Conservation (phyloP, 2,888 invertebrate genomes). For the Aethes cnicana region DNA sequence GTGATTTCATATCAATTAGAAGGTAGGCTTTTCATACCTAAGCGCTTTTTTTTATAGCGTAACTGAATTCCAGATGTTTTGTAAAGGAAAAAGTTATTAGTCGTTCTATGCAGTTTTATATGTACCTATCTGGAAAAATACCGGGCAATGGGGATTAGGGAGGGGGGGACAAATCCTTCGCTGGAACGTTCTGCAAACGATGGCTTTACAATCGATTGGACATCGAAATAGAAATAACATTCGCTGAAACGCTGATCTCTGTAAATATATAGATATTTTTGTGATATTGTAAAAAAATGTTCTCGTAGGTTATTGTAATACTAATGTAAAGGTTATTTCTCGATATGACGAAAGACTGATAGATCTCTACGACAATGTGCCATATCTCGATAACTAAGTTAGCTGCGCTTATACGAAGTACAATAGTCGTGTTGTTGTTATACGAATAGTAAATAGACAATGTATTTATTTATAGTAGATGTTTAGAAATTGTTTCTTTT, state of each 20-base stretch:
- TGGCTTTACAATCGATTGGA: slow-evolving; percentile 4
- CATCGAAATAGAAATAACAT: slow-evolving; percentile 14
- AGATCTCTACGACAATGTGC: slow-evolving; percentile 72
- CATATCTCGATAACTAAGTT: slow-evolving; percentile 57
- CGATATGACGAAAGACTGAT: slow-evolving; percentile 72
- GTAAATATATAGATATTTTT: slow-evolving; percentile 37
- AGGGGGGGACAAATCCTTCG: no score
- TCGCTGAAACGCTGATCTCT: slow-evolving; percentile 17
- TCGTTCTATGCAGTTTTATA: no score
- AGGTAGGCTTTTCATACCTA: no score
- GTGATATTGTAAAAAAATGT: slow-evolving; percentile 32
- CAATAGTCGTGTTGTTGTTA: slow-evolving; percentile 17
- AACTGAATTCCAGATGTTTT: no score
- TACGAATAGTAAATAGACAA: background rate
- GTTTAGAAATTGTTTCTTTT: no score
- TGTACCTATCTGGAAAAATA: no score
- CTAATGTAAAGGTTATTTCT: slow-evolving; percentile 48
- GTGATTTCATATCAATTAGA: no score
- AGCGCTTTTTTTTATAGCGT: no score
- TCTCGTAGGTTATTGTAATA: slow-evolving; percentile 34
- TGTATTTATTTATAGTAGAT: no score
- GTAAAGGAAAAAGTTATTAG: no score
- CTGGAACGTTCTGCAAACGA: background rate
- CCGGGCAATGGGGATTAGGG: no score
- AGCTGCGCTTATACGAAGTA: slow-evolving; percentile 28